These are phyloP conservation scores for Climacteris rufus DNA, from an alignment of 2,113 vertebrate genomes.

Conservation along the genomic window DNA sequence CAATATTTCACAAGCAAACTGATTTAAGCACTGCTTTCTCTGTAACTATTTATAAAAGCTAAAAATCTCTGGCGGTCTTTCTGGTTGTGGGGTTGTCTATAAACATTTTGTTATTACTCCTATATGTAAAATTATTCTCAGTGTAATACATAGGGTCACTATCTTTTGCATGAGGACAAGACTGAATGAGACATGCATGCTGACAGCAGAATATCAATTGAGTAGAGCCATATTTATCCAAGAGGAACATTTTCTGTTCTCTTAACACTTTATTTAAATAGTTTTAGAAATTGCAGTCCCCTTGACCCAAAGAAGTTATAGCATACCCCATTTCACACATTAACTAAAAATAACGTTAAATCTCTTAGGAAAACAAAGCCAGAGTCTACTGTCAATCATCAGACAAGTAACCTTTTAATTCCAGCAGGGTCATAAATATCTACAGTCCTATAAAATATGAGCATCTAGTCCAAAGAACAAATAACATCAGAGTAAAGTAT, in stretches of 20 bases:
- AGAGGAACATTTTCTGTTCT: background rate
- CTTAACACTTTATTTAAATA: background rate
- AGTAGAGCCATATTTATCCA: background rate
- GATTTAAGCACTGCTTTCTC: background rate
- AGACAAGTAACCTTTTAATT: background rate
- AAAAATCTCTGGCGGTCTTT: background rate
- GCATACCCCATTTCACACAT: background rate
- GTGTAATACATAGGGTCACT: slow-evolving; percentile 1
- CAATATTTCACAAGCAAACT: background rate
- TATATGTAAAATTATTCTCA: background rate
- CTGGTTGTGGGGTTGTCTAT: background rate
- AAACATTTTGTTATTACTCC: background rate
- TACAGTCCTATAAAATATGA: background rate
- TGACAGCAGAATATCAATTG: slow-evolving; percentile 14
- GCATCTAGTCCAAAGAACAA: background rate
- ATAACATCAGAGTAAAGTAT: background rate
- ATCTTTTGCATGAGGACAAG: background rate
- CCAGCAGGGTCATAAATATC: background rate
- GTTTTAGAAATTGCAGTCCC: background rate
- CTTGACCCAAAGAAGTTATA: background rate
- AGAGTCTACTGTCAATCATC: background rate
- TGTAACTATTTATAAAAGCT: background rate
- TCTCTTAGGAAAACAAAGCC: background rate
- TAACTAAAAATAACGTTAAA: background rate
- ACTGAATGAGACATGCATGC: background rate